Base-by-base conservation (phyloP, 2,888 invertebrate species). In the Ceraclea dissimilis region DNA sequence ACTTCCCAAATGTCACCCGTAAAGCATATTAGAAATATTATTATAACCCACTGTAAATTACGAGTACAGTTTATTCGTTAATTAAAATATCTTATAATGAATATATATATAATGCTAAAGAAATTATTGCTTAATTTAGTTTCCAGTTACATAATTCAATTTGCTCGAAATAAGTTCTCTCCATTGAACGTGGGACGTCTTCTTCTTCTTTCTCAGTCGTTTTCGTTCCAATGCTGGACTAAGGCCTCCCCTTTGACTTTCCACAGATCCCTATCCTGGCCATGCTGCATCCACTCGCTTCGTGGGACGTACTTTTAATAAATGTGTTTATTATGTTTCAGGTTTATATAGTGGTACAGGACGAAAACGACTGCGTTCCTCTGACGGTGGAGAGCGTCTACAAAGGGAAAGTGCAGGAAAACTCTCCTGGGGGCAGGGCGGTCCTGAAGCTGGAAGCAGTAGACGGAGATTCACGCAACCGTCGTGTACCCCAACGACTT, bases 351-450 rank as follows among this genome's bases (percentile, higher is more conserved):
- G 56, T 56, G 68, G 88, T 98, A 62, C 76, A 85, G 64, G 94
- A 98, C 75, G 90, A 88, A 68, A 98, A 98, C 76, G 98, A 99
- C 79, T 93, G 96, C 79, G 86, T 86, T 46, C 98, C 98, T 53
- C 79, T 94, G 72, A 92, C 95, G 60, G 83, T 83, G 65, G 83
- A 84, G 65, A 91, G 97, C 13, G 86, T 90, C 58, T 97, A 96
- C 76, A 83, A 85, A 69, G 88, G 90, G 2, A 79, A 79, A 26
- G 83, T 97, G 60, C 71, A 79, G 31, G 95, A 95, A 78, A 90
- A 90, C 70, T 86, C 90, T 66, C 82, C 83, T 13, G 76, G 81
- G 33, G 88, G 86, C 63, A 81, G 84, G 60, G 78, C 78, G 61
- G 86, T 97, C 54, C 78, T 88, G 33, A 81, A 84, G 69, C 80